A percentile compares a stretch with the other conserved stretches of the same genome.
These are phyloP conservation scores for Brachionus plicatilis DNA, from an alignment of 1,140 invertebrate species.

Conservation along the genomic window DNA sequence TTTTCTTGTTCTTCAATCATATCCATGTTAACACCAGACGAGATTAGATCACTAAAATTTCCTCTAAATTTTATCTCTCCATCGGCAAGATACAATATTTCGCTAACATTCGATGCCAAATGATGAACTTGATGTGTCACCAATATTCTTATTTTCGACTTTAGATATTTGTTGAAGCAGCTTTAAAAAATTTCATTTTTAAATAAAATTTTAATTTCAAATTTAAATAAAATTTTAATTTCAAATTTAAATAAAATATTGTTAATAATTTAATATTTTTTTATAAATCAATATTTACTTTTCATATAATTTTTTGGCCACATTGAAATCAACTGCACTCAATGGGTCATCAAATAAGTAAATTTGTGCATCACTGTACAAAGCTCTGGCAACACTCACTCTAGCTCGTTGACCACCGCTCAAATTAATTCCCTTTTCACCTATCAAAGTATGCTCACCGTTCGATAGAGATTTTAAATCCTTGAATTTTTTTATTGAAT, in stretches of 20 bases:
- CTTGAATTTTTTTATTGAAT: background rate
- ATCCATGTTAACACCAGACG: background rate
- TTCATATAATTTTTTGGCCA: conserved; percentile 91
- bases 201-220: too few relatives aligned
- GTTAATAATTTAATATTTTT: background rate
- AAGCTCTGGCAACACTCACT: conserved; percentile 68
- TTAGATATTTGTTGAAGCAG: conserved; percentile 62
- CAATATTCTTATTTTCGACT: conserved; percentile 69
- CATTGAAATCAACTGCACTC: conserved; percentile 78
- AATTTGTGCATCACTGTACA: conserved; percentile 73
- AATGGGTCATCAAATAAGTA: conserved; percentile 76
- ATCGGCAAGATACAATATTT: conserved; percentile 71
- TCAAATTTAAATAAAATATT: too few relatives aligned
- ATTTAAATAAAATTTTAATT: too few relatives aligned
- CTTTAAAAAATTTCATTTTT: conserved; percentile 46
- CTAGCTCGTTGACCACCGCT: conserved; percentile 85
- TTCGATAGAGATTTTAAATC: conserved; percentile 63
- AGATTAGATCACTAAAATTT: background rate
- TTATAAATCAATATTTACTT: conserved; percentile 63
- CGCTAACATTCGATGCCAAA: conserved; percentile 68
- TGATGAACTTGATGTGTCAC: conserved; percentile 81
- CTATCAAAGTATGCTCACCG: conserved; percentile 79
- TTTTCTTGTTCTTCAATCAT: conserved; percentile 24
- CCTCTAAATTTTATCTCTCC: conserved; percentile 41
- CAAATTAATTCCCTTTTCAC: conserved; percentile 73